These are phyloP conservation scores for Vireo altiloquus DNA, from an alignment of 2,113 vertebrate genomes.

Conservation along the genomic window DNA sequence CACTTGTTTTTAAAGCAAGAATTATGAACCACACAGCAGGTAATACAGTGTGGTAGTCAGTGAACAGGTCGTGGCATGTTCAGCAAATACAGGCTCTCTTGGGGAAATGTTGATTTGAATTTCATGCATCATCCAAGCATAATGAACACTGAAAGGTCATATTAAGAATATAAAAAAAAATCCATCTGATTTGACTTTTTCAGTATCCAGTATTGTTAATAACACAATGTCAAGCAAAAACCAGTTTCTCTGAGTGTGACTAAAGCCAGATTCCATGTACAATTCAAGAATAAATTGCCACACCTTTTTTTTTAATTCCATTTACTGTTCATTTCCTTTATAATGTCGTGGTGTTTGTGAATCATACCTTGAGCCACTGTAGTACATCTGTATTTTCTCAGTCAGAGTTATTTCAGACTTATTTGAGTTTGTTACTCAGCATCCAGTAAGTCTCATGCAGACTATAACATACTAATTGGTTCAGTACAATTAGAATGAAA, in stretches of 20 bases:
- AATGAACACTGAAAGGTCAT: conserved; percentile 6
- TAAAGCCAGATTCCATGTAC: not conserved
- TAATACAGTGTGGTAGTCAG: not conserved
- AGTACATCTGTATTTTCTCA: not conserved
- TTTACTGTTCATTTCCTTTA: not conserved
- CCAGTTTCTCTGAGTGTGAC: not conserved
- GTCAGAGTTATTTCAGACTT: not conserved
- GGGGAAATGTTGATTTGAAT: not conserved
- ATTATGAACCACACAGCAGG: not conserved
- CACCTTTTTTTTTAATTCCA: not conserved
- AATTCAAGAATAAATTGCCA: not conserved
- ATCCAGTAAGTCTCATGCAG: not conserved
- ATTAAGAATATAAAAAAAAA: not conserved
- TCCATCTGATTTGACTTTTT: conserved; percentile 15
- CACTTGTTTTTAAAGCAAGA: not conserved
- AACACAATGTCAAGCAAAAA: not conserved
- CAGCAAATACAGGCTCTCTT: not conserved
- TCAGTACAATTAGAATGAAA: not conserved
- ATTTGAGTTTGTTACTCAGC: not conserved
- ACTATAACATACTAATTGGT: not conserved
- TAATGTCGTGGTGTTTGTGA: not conserved
- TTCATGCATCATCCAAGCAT: not conserved
- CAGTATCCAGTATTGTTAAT: not conserved
- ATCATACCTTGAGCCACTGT: not conserved
- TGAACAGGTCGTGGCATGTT: not conserved